These are phyloP conservation scores for Hyalella azteca DNA, from an alignment of 2,888 invertebrate genomes.

Conservation along the genomic window DNA sequence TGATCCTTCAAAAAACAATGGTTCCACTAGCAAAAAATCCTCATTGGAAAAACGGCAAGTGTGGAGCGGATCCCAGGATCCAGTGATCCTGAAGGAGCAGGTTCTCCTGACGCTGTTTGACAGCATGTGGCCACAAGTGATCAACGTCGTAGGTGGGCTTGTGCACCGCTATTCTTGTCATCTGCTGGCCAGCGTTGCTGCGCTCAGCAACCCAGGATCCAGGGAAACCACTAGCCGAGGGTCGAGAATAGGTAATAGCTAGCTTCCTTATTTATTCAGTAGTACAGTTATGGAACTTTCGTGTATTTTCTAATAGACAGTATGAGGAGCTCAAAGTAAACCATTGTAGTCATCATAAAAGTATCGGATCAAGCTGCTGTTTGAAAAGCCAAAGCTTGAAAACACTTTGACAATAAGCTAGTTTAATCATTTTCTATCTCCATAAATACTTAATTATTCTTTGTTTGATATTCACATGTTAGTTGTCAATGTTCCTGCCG, in stretches of 20 bases:
- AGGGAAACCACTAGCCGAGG: background rate
- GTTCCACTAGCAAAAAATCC: background rate
- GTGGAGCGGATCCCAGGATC: conserved; percentile 57
- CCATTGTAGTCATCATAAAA: too few relatives aligned
- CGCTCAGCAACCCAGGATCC: background rate
- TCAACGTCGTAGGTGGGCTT: conserved; percentile 45
- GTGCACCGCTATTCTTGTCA: conserved; percentile 50
- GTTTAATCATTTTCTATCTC: too few relatives aligned
- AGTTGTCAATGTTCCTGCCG: too few relatives aligned
- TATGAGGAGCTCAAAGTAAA: too few relatives aligned
- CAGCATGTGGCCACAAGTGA: conserved; percentile 52
- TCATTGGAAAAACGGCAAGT: conserved; percentile 39
- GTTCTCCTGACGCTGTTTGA: conserved; percentile 55
- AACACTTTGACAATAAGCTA: too few relatives aligned
- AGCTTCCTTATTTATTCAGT: background rate
- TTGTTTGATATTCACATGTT: too few relatives aligned
- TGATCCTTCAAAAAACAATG: too few relatives aligned
- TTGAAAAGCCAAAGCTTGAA: too few relatives aligned
- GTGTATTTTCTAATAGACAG: too few relatives aligned
- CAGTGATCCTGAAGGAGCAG: conserved; percentile 56
- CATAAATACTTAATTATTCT: too few relatives aligned
- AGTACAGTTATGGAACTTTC: background rate
- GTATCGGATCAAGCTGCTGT: too few relatives aligned
- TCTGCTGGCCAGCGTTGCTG: background rate
- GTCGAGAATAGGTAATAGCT: background rate